Evolutionary conservation across 2,113 vertebrate genomes (phyloP), one percentile per base, ranked within the genome.

Genomic region (Marmota flaviventris): DNA sequence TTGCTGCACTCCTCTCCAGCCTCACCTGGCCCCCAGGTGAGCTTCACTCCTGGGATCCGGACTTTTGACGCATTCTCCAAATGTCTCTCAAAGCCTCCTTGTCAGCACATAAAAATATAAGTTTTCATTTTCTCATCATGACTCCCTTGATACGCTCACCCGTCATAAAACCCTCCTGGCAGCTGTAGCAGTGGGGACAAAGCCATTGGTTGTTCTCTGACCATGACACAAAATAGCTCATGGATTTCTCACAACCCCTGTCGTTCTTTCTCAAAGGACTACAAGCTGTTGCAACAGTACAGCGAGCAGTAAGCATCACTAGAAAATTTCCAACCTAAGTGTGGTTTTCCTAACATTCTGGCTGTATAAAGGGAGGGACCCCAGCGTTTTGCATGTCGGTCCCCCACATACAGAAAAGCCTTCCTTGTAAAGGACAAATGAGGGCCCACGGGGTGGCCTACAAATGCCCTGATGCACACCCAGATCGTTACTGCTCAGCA

Each of bases 181-280:
- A 85, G 79, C 84, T 42, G 53, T 11, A 10, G 29, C 76, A 2
- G 0, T 69, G 88, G 84, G 56, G 89, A 94, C 76, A 85, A 86
- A 89, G 58, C 39, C 61, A 45, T 83, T 61, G n/a, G 29, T 73
- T 91, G 70, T 82, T 95, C 75, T 95, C 39, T 91, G 84, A 72
- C n/a, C 0, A 2, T 45, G 75, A 95, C 83, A 93, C 58, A 75
- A 91, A 90, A 81, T 65, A 67, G 61, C 53, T 88, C 65, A 85
- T 73, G 45, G 58, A 78, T 90, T 96, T 86, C 70, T 92, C 42
- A 70, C 3, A 79, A 34, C 9, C 48, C 18, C 42, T 84, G 56
- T 75, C 79, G 22, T 51, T 61, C 37, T 69, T 72, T 63, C 61
- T 39, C 51, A 37, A 84, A 67, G 61, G 22, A 65, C 34, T 48